Conservation (phyloP, 2,888 invertebrate genomes). For the Cantharis nigra region DNA sequence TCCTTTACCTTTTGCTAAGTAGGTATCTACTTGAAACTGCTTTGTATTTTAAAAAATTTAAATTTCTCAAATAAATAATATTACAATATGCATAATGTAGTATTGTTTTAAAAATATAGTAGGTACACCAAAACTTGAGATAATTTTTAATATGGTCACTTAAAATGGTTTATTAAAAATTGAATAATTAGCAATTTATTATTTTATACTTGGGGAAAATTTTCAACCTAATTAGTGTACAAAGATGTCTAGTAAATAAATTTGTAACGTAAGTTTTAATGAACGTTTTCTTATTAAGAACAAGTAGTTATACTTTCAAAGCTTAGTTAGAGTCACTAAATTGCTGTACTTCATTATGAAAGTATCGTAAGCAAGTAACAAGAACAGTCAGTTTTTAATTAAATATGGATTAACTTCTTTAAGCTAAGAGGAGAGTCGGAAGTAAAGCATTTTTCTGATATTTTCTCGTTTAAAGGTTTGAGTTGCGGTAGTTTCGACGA, state of each 20-base stretch:
- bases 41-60: too few relatives aligned
- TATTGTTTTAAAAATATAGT: too few relatives aligned
- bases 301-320: neutral
- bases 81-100: too few relatives aligned
- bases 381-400: constrained; percentile 25
- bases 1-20: too few relatives aligned
- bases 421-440: constrained; percentile 19
- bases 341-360: constrained; percentile 1
- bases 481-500: constrained; percentile 44
- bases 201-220: neutral
- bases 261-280: constrained; percentile 2
- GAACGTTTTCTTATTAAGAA: neutral
- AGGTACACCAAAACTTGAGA: neutral
- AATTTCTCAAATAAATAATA: too few relatives aligned
- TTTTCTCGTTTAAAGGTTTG: constrained; percentile 34
- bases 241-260: neutral
- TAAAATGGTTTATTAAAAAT: neutral
- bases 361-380: neutral
- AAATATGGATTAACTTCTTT: constrained; percentile 30
- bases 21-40: too few relatives aligned
- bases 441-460: constrained; percentile 22
- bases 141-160: neutral
- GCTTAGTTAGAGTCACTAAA: neutral
- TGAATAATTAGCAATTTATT: neutral
- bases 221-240: neutral